Base-by-base conservation (phyloP, 2,888 invertebrate species). In the Octodonta nipae region DNA sequence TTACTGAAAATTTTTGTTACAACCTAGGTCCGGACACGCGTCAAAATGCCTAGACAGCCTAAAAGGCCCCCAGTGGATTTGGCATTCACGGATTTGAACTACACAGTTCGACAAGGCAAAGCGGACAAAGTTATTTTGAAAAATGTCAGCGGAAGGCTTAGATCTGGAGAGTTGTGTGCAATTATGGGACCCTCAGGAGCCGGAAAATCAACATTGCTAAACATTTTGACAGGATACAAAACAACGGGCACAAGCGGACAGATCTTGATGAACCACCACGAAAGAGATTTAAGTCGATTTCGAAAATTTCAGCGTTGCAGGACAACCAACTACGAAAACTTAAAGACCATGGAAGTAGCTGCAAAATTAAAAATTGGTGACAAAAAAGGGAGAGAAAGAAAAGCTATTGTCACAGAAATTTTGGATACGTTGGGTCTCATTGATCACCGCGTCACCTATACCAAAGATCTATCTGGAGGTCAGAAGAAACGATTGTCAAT, bases 171-270 rank as follows among this genome's bases (percentile, higher is more conserved):
- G 61, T 73, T 93, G 54, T 91, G 89, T 4, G 93, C 92, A 45
- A 92, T 93, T 54, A 93, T 93, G 92, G 93, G 93, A 8, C 93
- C 93, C 24, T 91, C 91, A 0, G 93, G 93, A 15, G 91, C 87
- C 34, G 87, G 92, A 47, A 92, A 92, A 64, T 88, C 88, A 30
- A 91, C 91, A 1, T 70, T 92, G 11, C 80, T 92, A 57, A 92
- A 92, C 58, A 91, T 92, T 49, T 75, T 92, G 42, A 89, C 92
- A 12, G 92, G 92, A 58, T 92, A 91, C 71, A 88, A 86, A 63
- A 82, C 82, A 12, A 73, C 76, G 34, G 84, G 82, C 35, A 75
- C 79, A 64, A 77, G 78, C 53, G 86, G 86, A 32, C 81, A 81
- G 50, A 81, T 87, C 46, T 78, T 84, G 38, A 83, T 86, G 68